Conservation (phyloP, 2,113 vertebrate species). For the Oenanthe melanoleuca region DNA sequence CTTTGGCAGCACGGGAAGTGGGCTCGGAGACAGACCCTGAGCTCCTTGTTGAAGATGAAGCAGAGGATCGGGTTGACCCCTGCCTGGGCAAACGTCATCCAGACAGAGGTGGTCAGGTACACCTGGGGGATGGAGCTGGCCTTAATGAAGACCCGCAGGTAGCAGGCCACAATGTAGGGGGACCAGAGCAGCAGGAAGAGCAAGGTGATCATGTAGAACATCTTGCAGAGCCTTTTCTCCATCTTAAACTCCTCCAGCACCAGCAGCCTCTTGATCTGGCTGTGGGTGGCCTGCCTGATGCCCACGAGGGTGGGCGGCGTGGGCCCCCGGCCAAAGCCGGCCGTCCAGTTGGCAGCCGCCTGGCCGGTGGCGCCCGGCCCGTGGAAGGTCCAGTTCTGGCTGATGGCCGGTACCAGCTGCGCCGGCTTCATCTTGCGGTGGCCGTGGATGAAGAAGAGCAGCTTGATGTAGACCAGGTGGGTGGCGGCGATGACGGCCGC, state of each 20-base stretch:
- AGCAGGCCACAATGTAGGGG: conserved; percentile 93
- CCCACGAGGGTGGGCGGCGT: conserved; percentile 94
- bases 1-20: conserved; percentile 89
- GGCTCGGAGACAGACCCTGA: conserved; percentile 88
- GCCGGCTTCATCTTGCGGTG: conserved; percentile 98
- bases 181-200: conserved; percentile 92
- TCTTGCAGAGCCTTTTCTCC: conserved; percentile 95
- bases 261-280: conserved; percentile 88
- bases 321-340: conserved; percentile 93
- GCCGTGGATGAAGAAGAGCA: conserved; percentile 94
- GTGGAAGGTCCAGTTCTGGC: conserved; percentile 98
- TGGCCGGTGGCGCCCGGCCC: conserved; percentile 94
- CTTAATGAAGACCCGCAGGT: conserved; percentile 89
- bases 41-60: conserved; percentile 94
- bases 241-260: conserved; percentile 96
- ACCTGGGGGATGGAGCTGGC: conserved; percentile 86
- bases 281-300: conserved; percentile 87
- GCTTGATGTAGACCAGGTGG: conserved; percentile 92
- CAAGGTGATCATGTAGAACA: conserved; percentile 96
- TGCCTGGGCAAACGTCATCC: conserved; percentile 95
- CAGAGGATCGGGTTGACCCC: conserved; percentile 94
- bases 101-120: conserved; percentile 91
- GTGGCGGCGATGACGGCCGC: conserved; percentile 89
- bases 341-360: conserved; percentile 96
- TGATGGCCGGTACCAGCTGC: conserved; percentile 92